Base-by-base conservation (phyloP, 2,888 invertebrate species). In the Cantharis rufa region DNA sequence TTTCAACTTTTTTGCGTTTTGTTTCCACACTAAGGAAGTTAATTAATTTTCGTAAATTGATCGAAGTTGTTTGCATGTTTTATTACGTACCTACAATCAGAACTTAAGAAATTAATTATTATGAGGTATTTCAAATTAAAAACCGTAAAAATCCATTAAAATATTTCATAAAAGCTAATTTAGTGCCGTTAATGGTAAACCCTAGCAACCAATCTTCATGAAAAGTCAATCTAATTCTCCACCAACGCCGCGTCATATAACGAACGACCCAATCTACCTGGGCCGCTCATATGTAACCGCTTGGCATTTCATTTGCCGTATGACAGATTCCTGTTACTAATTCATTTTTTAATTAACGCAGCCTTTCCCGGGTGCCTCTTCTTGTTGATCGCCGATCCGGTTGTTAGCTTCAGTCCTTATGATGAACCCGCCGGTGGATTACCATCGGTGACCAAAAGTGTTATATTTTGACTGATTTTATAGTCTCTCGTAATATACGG, bases 301-400 rank as follows among this genome's bases (percentile, higher is more conserved):
- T 86, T 86, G 87, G 86, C 87, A 86, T 86, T 87, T 87, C 87
- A 87, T 87, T 87, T 87, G 81, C 84, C 83, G 84, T 87, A 87
- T 87, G 87, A 87, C 87, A 87, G 87, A 87, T 87, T 86, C 86
- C 86, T 86, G 84, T 86, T 86, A 87, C 87, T 87, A 87, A 87
- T 87, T 87, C 87, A 87, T 87, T 87, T 87, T 87, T 87, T 87
- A 87, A 87, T 87, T 87, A 87, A 87, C 86, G 84, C 84, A 83
- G 85, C 85, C 84, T 82, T 84, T 84, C 81, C 82, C 82, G 80
- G 81, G 79, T 82, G 82, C 82, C 24, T 81, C 83, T 82, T 83
- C 82, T 81, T 83, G 83, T 83, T 83, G 83, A 83, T 84, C 82
- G 83, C 82, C 75, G 77, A 78, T 74, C 76, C 78, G 78, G 79